Evolutionary conservation across 2,888 invertebrate species (phyloP).

Genomic region (Lochmaea capreae): DNA sequence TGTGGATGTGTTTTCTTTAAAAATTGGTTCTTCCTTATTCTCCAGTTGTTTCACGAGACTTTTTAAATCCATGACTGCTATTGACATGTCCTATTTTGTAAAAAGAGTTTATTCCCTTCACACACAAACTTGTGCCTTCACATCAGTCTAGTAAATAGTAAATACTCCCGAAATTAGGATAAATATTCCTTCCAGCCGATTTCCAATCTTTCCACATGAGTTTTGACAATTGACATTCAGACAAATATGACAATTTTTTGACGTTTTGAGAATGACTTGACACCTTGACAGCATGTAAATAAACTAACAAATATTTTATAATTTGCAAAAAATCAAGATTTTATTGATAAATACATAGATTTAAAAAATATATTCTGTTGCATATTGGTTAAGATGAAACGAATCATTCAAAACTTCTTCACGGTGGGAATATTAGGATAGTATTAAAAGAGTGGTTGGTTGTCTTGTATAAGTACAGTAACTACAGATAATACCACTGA

Average conservation of each 20-base stretch:
- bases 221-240: not conserved
- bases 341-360: not conserved
- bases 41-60: conserved; percentile 25
- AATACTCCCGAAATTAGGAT: too few species aligned
- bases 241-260: too few species aligned
- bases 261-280: not conserved
- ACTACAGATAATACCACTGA: too few species aligned
- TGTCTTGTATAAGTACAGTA: not conserved
- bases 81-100: not conserved
- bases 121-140: too few species aligned
- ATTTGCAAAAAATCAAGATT: not conserved
- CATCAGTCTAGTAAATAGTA: too few species aligned
- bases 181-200: too few species aligned
- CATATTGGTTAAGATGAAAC: not conserved
- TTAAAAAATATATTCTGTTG: not conserved
- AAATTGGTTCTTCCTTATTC: conserved; percentile 36
- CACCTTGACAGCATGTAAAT: not conserved
- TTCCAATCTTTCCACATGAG: not conserved
- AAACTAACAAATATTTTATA: not conserved
- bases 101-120: too few species aligned
- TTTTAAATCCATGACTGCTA: conserved; percentile 19
- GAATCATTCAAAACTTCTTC: not conserved
- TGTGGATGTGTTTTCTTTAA: conserved; percentile 41
- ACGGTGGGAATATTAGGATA: not conserved
- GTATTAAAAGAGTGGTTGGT: not conserved